phyloP scores from a whole-genome alignment of 2,797 vertebrate species.

The Mastacembelus armatus region DNA sequence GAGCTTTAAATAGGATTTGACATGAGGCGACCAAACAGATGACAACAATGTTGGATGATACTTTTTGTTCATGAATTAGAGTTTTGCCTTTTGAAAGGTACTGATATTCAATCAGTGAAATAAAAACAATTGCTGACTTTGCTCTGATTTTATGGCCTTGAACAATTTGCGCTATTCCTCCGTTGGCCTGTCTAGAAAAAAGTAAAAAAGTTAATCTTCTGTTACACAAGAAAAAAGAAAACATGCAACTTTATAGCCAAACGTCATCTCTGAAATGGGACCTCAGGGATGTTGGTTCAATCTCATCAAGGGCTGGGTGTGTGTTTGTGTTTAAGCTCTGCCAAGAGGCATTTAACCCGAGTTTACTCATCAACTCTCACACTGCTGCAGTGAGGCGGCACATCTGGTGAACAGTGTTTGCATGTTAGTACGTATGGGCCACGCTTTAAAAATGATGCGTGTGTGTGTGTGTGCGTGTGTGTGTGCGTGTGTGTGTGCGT shows the following conservation, averaged over 20 bases:
- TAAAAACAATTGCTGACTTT: background rate
- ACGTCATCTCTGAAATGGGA: conserved; percentile 21
- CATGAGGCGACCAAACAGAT: background rate
- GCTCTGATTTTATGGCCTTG: no score
- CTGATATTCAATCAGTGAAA: background rate
- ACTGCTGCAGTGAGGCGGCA: conserved; percentile 32
- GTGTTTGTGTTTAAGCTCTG: conserved; percentile 31
- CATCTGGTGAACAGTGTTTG: conserved; percentile 50
- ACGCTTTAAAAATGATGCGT: background rate
- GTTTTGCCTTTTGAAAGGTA: conserved; percentile 2
- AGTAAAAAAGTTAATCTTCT: no score
- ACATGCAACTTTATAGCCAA: background rate
- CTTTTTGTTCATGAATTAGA: conserved; percentile 3
- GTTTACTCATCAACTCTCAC: conserved; percentile 23
- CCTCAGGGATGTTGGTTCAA: conserved; percentile 18
- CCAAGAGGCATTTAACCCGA: conserved; percentile 33
- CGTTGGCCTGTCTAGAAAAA: no score
- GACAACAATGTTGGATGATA: background rate
- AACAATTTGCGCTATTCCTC: no score
- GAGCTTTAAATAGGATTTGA: conserved; percentile 50
- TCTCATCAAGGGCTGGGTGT: conserved; percentile 6
- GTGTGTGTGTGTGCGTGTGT: conserved; percentile 8
- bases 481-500: background rate
- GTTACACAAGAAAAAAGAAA: no score
- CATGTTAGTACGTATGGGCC: conserved; percentile 4